phyloP scores from a whole-genome alignment of 1,140 invertebrate species.

The Trachymyrmex septentrionalis region DNA sequence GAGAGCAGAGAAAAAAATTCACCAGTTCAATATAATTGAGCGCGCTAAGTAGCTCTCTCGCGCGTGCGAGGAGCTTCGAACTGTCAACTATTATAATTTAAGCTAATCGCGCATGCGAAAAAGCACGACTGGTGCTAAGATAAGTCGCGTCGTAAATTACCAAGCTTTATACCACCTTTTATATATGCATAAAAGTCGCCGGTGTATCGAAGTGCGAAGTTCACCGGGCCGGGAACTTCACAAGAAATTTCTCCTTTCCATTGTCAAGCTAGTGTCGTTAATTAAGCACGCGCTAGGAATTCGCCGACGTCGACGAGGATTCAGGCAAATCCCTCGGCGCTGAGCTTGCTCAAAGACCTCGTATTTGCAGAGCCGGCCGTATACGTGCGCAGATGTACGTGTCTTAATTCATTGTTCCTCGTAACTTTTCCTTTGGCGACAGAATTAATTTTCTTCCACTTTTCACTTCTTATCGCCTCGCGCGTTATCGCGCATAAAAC shows the following conservation, averaged over 20 bases:
- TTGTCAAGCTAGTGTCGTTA: conserved; percentile 61
- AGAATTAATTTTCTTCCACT: conserved; percentile 54
- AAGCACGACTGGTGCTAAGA: not conserved
- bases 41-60: not conserved
- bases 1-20: not conserved
- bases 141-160: conserved; percentile 32
- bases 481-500: conserved; percentile 33
- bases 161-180: conserved; percentile 34
- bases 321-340: conserved; percentile 52
- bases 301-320: conserved; percentile 43
- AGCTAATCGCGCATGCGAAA: not conserved
- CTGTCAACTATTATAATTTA: not conserved
- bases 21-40: conserved; percentile 3
- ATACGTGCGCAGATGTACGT: conserved; percentile 39
- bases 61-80: not conserved
- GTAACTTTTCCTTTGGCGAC: conserved; percentile 61
- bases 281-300: conserved; percentile 62
- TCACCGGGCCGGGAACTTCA: conserved; percentile 43
- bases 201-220: conserved; percentile 54
- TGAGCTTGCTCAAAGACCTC: conserved; percentile 58
- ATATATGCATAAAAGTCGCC: conserved; percentile 44
- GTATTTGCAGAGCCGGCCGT: conserved; percentile 52
- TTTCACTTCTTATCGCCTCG: conserved; percentile 47
- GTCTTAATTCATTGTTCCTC: conserved; percentile 53
- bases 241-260: conserved; percentile 63